A percentile compares a stretch with the other conserved stretches of the same genome.
Conservation (phyloP, 2,797 vertebrate genomes). For the Prunella strophiata region DNA sequence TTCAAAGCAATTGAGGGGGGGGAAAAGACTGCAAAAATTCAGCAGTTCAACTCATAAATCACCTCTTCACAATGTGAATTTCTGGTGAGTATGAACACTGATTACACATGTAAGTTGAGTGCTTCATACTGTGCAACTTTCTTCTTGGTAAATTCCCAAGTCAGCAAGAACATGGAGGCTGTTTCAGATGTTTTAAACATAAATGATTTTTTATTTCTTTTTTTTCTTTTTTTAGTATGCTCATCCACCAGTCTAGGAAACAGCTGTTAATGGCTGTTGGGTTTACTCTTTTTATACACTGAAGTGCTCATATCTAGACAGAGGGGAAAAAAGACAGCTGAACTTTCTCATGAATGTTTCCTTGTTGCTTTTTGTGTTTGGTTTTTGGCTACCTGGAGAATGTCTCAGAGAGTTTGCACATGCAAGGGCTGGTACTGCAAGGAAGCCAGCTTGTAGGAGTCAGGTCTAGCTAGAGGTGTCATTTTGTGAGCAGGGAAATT, state of each 20-base stretch:
- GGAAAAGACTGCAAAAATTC: not conserved
- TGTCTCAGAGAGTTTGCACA: not conserved
- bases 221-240: not conserved
- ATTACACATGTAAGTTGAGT: not conserved
- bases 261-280: not conserved
- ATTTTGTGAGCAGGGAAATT: not conserved
- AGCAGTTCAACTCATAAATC: not conserved
- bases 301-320: not conserved
- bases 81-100: not conserved
- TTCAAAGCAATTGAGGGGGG: not conserved
- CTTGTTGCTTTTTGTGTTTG: not conserved
- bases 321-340: not conserved
- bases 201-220: not conserved
- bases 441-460: not conserved
- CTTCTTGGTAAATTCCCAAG: not conserved
- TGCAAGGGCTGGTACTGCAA: not conserved
- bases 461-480: not conserved
- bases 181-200: slow-evolving; percentile 4
- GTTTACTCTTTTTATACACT: not conserved
- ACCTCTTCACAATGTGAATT: not conserved
- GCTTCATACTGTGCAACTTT: not conserved
- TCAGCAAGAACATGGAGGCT: not conserved
- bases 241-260: not conserved
- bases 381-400: not conserved
- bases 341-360: not conserved